These are phyloP conservation scores for Crotalus horridus DNA, from an alignment of 2,113 vertebrate genomes.

Conservation along the genomic window DNA sequence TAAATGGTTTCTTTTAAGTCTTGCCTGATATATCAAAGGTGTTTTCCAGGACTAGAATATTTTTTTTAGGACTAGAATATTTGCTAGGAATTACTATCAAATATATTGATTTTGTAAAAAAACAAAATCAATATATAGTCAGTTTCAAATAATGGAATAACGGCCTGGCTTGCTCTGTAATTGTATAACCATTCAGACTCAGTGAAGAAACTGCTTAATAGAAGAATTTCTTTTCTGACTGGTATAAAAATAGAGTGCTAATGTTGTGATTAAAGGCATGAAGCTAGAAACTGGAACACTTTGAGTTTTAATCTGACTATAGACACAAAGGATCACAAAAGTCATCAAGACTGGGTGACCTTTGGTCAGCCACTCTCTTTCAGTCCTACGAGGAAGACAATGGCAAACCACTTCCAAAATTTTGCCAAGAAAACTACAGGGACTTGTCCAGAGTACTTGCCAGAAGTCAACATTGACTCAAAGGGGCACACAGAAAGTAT, in stretches of 20 bases:
- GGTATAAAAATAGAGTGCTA: neutral
- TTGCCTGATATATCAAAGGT: neutral
- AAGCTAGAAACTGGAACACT: neutral
- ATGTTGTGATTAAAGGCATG: neutral
- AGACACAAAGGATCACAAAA: neutral
- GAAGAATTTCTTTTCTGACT: neutral
- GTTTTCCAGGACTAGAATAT: neutral
- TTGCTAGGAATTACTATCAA: neutral
- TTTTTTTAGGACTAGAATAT: neutral
- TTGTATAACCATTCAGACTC: neutral
- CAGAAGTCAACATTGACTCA: neutral
- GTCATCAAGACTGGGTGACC: neutral
- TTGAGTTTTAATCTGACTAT: neutral
- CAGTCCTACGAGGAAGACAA: neutral
- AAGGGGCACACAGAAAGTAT: neutral
- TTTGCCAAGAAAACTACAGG: neutral
- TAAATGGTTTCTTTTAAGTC: neutral
- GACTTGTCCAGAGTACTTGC: neutral
- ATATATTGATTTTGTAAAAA: neutral
- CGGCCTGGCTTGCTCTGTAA: neutral
- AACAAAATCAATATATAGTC: neutral
- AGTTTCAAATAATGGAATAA: neutral
- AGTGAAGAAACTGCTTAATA: neutral
- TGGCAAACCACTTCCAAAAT: neutral
- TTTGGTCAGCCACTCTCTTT: neutral